Base-by-base conservation (phyloP, 2,888 invertebrate species). In the Volucella inflata region DNA sequence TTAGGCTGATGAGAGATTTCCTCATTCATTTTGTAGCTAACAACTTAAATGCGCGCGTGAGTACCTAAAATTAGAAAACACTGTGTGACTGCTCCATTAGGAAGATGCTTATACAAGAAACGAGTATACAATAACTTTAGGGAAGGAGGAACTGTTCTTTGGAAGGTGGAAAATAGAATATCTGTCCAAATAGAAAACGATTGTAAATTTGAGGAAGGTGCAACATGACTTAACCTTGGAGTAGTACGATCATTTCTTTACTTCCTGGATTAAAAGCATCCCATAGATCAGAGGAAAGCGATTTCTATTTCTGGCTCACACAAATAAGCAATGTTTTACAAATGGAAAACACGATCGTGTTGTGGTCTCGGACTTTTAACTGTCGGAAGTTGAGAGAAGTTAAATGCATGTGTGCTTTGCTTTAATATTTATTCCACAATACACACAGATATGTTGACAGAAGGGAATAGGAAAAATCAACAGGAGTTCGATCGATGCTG, bases 1-100 rank as follows among this genome's bases (percentile, higher is more conserved):
- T 55, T 36, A 38, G 51, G 8, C 38, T 59, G 83, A 53, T 74
- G 68, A 79, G 38, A 75, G 74, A 79, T 71, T 75, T 79, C 68
- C 74, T 84, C 68, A 65, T 55, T 30, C 30, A 30, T 67, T 74
- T 65, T 64, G 14, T 40, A 30, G 51, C 8, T 8, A 8, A 64
- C 57, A 16, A 50, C 36, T 16, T 76, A 67, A 42, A 62, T 12
- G 57, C 42, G 9, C 0, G n/a, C 11, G 57, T 42, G 9, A 1
- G n/a, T 65, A 44, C 60, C 38, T 81, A 65, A 70, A 76, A 76
- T 76, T 75, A 76, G 64, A 70, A 53, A 59, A 8, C 36, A 12
- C 36, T 40, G 14, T 17, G 14, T 50, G 50, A 55, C 11, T 59
- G 36, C 16, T 65, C 53, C 64, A 72, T 67, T 65, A 51, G 16